Base-by-base conservation (phyloP, 2,797 vertebrate genomes). In the Mormyrus proboscirostris region DNA sequence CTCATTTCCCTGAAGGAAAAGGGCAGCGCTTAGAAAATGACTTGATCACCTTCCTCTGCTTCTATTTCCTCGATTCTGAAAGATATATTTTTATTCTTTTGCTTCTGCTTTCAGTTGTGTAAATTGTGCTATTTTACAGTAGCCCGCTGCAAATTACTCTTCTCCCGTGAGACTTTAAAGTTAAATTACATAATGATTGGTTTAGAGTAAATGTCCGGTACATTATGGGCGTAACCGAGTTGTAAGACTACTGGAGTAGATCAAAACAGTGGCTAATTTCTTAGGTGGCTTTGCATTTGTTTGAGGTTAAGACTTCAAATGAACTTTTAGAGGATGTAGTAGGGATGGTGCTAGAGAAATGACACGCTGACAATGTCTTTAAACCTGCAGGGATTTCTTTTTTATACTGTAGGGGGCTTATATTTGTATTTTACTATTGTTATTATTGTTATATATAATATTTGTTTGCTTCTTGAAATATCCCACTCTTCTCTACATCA, bases 41-140 rank as follows among this genome's bases (percentile, higher is more conserved):
- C 79, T 89, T 91, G 88, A 91, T 88, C 90, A 88, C 90, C 92
- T 94, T 92, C 91, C 91, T 91, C 89, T 82, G 88, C 91, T 92
- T 89, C 84, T 86, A 91, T 91, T 90, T 59, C 91, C 90, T 90
- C 86, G 22, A 12, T 84, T 29, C 57, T 65, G 38, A 41, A 29
- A n/a, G 22, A 47, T 29, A 8, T 22, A 83, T 83, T 83, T 73
- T 14, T 29, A 84, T 59, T 47, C 38, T 49, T 16, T 5, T 88
- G 38, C 53, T 57, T 57, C 55, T 62, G 51, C 38, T 87, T 29
- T 62, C 29, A 41, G 19, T 38, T 50, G 16, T 55, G 25, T 79
- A 82, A 82, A 82, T 82, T 82, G 76, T 82, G 76, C 19, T 82
- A 9, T 82, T 82, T 82, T 82, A 82, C 41, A 82, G 76, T 47